Conservation (phyloP, 37 sponge, comb jelly and placozoan genomes). For the Theonella swinhoei region DNA sequence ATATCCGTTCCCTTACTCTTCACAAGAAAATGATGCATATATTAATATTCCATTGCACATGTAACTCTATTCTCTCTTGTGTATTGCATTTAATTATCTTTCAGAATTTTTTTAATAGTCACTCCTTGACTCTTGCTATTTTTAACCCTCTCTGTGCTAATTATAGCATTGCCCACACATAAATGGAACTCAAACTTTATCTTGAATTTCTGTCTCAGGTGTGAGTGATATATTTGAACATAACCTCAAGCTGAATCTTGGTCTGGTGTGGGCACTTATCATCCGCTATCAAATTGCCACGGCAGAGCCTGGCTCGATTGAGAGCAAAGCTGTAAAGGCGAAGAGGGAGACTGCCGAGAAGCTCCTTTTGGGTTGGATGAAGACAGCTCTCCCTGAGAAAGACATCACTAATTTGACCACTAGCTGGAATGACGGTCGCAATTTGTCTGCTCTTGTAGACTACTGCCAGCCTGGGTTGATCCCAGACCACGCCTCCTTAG, state of each 20-base stretch:
- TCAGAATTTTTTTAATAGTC: no score
- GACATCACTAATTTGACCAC: slow-evolving; percentile 65
- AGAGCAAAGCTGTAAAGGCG: slow-evolving; percentile 10
- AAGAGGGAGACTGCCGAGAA: slow-evolving; percentile 68
- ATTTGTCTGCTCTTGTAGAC: slow-evolving; percentile 74
- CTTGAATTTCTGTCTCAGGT: slow-evolving; percentile 19
- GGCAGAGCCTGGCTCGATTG: neutral
- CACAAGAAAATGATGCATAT: no score
- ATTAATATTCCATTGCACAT: no score
- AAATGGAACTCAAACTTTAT: neutral
- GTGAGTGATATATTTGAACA: slow-evolving; percentile 53
- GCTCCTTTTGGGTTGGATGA: slow-evolving; percentile 74
- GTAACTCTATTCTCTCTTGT: no score
- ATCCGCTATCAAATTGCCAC: slow-evolving; percentile 67
- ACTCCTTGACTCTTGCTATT: no score
- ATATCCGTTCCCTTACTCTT: no score
- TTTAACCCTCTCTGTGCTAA: no score
- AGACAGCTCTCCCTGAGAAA: slow-evolving; percentile 48
- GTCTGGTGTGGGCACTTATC: slow-evolving; percentile 80
- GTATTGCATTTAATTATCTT: no score
- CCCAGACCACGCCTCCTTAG: slow-evolving; percentile 68
- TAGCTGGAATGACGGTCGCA: slow-evolving; percentile 78
- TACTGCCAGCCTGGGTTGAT: slow-evolving; percentile 79
- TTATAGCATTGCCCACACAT: neutral
- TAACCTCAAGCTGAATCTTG: slow-evolving; percentile 76